Evolutionary conservation across 2,888 invertebrate species (phyloP), one percentile per base, ranked within the genome.

Genomic region (Cyrtodaria siliqua): DNA sequence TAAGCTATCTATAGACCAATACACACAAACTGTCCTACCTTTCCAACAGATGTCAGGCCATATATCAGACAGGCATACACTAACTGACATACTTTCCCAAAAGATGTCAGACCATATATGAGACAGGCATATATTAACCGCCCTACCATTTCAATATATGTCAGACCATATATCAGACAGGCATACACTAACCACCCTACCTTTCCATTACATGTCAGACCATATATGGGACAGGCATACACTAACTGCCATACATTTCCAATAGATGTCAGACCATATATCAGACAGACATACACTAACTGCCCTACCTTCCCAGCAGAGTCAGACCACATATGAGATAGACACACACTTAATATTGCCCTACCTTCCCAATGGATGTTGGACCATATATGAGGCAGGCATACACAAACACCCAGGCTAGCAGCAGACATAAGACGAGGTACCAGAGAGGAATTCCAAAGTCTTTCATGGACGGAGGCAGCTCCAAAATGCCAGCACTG

Each of bases 21-120:
- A n/a, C n/a, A n/a, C n/a, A n/a, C n/a, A n/a, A n/a, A n/a, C n/a
- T n/a, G n/a, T n/a, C n/a, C n/a, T n/a, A n/a, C 90, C 78, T 86
- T 87, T 16, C 89, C 89, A 4, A 90, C 84, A 24, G 89, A 89
- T 57, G 87, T 86, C 61, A 89, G 89, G 23, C 92, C 92, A 77
- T 85, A 84, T 60, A 89, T 82, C 40, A 92, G 85, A 50, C 88
- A 84, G 38, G 87, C 53, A 71, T 86, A 89, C 27, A 90, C 84
- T 3, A 89, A 49, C 26, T n/a, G n/a, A n/a, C n/a, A n/a, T n/a
- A n/a, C n/a, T n/a, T n/a, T n/a, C n/a, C n/a, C n/a, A n/a, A n/a
- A n/a, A n/a, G n/a, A n/a, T 57, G n/a, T n/a, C n/a, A n/a, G n/a
- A n/a, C n/a, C n/a, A n/a, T n/a, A n/a, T n/a, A n/a, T n/a, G n/a